A percentile compares a stretch with the other conserved stretches of the same genome.
Evolutionary conservation across 2,797 vertebrate genomes (phyloP).

Genomic region (Thalassophryne amazonica): DNA sequence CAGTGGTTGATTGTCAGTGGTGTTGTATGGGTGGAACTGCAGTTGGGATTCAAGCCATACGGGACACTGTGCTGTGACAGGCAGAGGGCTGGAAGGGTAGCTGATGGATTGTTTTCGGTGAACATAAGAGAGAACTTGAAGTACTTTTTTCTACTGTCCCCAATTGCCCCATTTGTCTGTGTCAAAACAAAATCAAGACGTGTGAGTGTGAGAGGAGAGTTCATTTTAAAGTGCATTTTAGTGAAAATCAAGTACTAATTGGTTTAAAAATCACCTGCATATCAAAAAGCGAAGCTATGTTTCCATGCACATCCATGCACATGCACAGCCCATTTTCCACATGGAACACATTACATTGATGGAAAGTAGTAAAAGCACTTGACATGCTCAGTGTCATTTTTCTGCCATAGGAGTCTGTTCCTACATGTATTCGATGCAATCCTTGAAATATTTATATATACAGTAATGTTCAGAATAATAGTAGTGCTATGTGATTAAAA

Average conservation of each 20-base stretch:
- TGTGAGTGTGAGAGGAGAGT: conserved; percentile 60
- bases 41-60: conserved; percentile 68
- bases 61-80: conserved; percentile 59
- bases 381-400: too few relatives aligned
- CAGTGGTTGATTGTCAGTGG: conserved; percentile 52
- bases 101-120: conserved; percentile 75
- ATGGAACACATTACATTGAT: too few relatives aligned
- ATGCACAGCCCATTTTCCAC: too few relatives aligned
- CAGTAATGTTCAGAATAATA: too few relatives aligned
- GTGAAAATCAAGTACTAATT: conserved; percentile 26
- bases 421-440: too few relatives aligned
- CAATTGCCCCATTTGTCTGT: conserved; percentile 77
- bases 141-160: conserved; percentile 75
- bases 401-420: too few relatives aligned
- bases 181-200: conserved; percentile 73
- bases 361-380: too few relatives aligned
- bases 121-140: conserved; percentile 57
- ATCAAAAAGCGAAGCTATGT: too few relatives aligned
- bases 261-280: too few relatives aligned
- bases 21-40: conserved; percentile 60
- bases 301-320: too few relatives aligned
- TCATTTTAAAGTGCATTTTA: conserved; percentile 62
- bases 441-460: too few relatives aligned
- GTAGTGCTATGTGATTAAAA: too few relatives aligned
- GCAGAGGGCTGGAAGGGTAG: conserved; percentile 35